Evolutionary conservation across 2,797 vertebrate species (phyloP), one percentile per base, ranked within the genome.

Genomic region (Sylvilagus floridanus): DNA sequence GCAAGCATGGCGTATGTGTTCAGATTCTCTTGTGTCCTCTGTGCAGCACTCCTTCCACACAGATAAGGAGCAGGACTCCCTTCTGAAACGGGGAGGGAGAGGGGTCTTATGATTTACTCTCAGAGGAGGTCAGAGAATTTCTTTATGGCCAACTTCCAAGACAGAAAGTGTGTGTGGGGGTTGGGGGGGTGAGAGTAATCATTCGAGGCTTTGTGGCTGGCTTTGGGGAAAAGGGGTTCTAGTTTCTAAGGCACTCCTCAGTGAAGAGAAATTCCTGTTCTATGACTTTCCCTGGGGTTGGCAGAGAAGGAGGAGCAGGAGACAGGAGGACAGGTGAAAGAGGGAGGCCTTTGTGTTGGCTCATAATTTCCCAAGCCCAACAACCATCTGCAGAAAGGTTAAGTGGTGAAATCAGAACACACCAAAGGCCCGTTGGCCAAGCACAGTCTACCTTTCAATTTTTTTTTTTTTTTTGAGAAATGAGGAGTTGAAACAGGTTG

Each of bases 371-470:
- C n/a, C 57, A 30, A 83, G 54, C n/a, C 14, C 37, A 76, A 77
- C 4, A 84, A 69, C 26, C 60, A 37, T 19, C 42, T 72, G n/a
- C 60, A 76, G 26, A 91, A 79, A 37, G 73, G 79, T 86, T 86
- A 92, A 86, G 12, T 30, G 54, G 35, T 86, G 47, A 88, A 69
- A 86, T 95, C 32, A 65, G 85, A 66, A 57, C n/a, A 54, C 76
- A 71, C 84, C 26, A 35, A 35, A 35, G 35, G 35, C 35, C 35
- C 35, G 4, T 35, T 35, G 71, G 76, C 10, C 77, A 22, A 90
- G 77, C 54, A 50, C 62, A 78, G 88, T 85, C 72, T 84, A 62
- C 47, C 60, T 95, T 94, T 93, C 54, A 86, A 93, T 81, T 93
- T 94, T 47, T 47, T 10, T 47, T 47, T 42, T 47, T 7, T 47